These are phyloP conservation scores for Pollicipes pollicipes DNA, from an alignment of 1,140 invertebrate species.

Conservation along the genomic window DNA sequence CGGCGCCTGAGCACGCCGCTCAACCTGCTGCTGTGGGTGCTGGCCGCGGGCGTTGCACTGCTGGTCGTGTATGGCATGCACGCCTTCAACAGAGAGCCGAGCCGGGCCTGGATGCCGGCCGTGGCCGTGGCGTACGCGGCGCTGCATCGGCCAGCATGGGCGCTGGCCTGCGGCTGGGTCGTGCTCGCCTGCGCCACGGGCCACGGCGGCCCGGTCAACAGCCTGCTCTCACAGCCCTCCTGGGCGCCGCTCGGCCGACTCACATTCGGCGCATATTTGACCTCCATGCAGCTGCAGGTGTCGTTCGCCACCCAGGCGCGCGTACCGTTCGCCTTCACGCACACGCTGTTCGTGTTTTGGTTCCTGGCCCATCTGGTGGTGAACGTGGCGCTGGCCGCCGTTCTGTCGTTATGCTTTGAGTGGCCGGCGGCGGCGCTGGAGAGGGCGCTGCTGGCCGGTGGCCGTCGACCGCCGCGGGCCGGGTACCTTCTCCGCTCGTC, in stretches of 20 bases:
- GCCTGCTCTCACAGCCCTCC: slow-evolving; percentile 3
- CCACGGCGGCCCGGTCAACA: slow-evolving; percentile 44
- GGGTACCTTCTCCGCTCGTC: too few species aligned
- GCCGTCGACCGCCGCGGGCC: too few species aligned
- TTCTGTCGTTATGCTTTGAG: neutral
- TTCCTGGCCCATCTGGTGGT: neutral
- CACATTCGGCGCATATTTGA: slow-evolving; percentile 5
- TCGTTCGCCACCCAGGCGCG: neutral
- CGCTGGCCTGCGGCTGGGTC: slow-evolving; percentile 65
- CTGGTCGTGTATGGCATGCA: slow-evolving; percentile 10
- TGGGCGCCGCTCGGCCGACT: slow-evolving; percentile 9
- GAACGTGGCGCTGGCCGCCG: neutral
- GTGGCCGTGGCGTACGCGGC: slow-evolving; percentile 57
- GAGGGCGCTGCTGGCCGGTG: neutral
- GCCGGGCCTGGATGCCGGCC: neutral
- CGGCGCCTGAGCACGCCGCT: neutral
- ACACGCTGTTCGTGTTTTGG: neutral
- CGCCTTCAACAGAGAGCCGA: slow-evolving; percentile 5
- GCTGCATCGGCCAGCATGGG: slow-evolving; percentile 67
- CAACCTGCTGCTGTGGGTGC: slow-evolving; percentile 2
- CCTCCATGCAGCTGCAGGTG: neutral
- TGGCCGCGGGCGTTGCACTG: neutral
- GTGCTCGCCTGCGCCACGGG: slow-evolving; percentile 73
- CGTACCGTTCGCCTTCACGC: neutral
- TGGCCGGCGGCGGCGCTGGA: neutral